These are phyloP conservation scores for Pseudochromis fuscus DNA, from an alignment of 2,797 vertebrate species.

Conservation along the genomic window DNA sequence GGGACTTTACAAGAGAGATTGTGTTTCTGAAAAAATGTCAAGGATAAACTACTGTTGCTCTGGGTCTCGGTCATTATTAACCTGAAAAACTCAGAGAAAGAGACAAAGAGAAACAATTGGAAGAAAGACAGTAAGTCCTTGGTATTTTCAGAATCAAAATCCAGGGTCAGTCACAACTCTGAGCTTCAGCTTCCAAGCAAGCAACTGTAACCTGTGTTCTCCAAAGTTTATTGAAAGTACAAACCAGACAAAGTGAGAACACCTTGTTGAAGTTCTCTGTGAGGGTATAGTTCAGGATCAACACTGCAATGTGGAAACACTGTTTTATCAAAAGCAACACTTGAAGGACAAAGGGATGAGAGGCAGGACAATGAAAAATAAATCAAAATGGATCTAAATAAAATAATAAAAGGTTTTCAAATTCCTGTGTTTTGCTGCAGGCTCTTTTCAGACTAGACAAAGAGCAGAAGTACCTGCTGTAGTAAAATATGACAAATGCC, in stretches of 20 bases:
- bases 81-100: no score
- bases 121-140: not conserved
- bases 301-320: not conserved
- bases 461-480: not conserved
- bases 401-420: not conserved
- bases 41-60: no score
- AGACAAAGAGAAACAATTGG: no score
- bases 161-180: not conserved
- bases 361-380: conserved; percentile 10
- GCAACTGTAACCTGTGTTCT: not conserved
- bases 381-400: conserved; percentile 9
- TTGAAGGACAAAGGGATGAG: not conserved
- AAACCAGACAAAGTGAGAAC: no score
- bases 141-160: not conserved
- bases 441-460: not conserved
- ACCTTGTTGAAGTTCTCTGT: not conserved
- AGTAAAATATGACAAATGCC: not conserved
- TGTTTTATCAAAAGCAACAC: not conserved
- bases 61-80: no score
- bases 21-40: no score
- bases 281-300: not conserved
- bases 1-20: no score
- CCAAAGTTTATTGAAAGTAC: no score
- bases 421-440: conserved; percentile 7
- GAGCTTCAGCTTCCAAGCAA: not conserved